Conservation (phyloP, 2,888 invertebrate genomes). For the Caenorhabditis imperialis region DNA sequence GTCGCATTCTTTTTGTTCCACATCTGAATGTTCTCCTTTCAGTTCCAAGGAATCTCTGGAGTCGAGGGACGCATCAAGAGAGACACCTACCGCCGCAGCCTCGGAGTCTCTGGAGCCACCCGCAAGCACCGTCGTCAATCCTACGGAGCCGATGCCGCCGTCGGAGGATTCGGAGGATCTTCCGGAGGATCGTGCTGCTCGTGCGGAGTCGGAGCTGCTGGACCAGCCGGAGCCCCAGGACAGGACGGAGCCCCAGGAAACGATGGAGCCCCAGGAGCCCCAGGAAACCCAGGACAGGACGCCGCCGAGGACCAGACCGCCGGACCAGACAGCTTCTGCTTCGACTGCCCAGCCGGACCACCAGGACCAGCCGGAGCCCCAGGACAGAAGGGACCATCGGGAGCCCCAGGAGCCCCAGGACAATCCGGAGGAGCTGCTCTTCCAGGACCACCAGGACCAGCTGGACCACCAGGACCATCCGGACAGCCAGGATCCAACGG, state of each 20-base stretch:
- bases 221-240: slow-evolving; percentile 56
- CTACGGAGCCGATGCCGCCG: slow-evolving; percentile 53
- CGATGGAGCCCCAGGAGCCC: slow-evolving; percentile 62
- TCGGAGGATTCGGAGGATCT: slow-evolving; percentile 54
- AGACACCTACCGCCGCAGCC: slow-evolving; percentile 45
- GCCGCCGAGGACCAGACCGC: slow-evolving; percentile 42
- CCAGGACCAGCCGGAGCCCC: slow-evolving; percentile 56
- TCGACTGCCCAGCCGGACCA: slow-evolving; percentile 57
- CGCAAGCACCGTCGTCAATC: slow-evolving; percentile 47
- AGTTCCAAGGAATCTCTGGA: slow-evolving; percentile 54
- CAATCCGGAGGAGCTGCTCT: slow-evolving; percentile 32
- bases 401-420: slow-evolving; percentile 48
- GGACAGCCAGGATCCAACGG: slow-evolving; percentile 48
- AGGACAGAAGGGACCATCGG: slow-evolving; percentile 56
- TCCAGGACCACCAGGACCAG: slow-evolving; percentile 47
- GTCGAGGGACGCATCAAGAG: slow-evolving; percentile 59
- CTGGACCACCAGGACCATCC: slow-evolving; percentile 63
- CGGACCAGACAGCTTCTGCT: slow-evolving; percentile 52
- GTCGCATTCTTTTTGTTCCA: too few relatives aligned
- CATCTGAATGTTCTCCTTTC: slow-evolving; percentile 4
- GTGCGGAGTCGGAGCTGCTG: slow-evolving; percentile 63
- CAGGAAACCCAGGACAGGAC: slow-evolving; percentile 51
- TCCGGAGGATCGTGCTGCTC: slow-evolving; percentile 62
- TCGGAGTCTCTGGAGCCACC: slow-evolving; percentile 48
- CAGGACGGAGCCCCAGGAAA: slow-evolving; percentile 54